A percentile compares a stretch with the other conserved stretches of the same genome.
phyloP scores from a whole-genome alignment of 2,113 vertebrate genomes.

The Siphamia tubifer region DNA sequence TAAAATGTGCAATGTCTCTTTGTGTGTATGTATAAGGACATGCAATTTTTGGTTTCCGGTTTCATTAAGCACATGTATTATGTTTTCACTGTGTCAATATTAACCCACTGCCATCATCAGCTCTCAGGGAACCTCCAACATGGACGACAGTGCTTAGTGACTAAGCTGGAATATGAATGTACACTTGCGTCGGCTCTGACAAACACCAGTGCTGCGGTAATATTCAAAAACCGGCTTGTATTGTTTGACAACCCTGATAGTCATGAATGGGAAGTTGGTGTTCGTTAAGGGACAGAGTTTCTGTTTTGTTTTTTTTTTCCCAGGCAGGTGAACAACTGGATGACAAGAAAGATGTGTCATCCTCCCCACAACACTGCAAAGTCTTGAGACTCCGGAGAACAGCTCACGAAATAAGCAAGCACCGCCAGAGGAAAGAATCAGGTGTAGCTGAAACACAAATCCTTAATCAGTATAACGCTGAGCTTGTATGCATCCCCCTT shows the following conservation, averaged over 20 bases:
- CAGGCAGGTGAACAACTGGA: slow-evolving; percentile 35
- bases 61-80: slow-evolving; percentile 14
- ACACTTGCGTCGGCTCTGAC: slow-evolving; percentile 28
- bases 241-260: slow-evolving; percentile 6
- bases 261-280: slow-evolving; percentile 28
- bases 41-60: slow-evolving; percentile 6
- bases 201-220: slow-evolving; percentile 24
- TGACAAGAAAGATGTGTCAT: slow-evolving; percentile 57
- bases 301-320: slow-evolving; percentile 17
- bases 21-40: slow-evolving; percentile 21
- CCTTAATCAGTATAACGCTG: slow-evolving; percentile 14
- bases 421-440: slow-evolving; percentile 14
- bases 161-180: background rate
- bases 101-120: background rate
- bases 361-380: slow-evolving; percentile 20
- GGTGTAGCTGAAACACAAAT: slow-evolving; percentile 24
- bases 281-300: slow-evolving; percentile 50
- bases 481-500: slow-evolving; percentile 59
- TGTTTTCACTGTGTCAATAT: background rate
- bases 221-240: slow-evolving; percentile 23
- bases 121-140: background rate
- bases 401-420: slow-evolving; percentile 30
- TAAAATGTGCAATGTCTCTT: background rate
- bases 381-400: slow-evolving; percentile 11
- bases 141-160: slow-evolving; percentile 5